These are phyloP conservation scores for Rhinolophus sinicus DNA, from an alignment of 2,113 vertebrate species.

Conservation along the genomic window DNA sequence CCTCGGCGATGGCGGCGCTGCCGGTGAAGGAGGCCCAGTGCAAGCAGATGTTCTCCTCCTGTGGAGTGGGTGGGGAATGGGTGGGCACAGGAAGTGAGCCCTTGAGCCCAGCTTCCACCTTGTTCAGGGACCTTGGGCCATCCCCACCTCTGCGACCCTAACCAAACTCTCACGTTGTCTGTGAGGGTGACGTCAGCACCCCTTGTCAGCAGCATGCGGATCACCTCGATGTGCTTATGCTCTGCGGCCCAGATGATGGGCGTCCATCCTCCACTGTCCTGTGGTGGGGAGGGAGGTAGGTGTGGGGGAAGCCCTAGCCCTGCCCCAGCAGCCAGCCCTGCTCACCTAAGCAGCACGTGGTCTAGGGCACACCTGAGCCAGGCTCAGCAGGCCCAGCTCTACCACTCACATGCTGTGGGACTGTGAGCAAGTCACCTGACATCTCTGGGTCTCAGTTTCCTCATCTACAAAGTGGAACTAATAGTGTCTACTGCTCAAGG, in stretches of 20 bases:
- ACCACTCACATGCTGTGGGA: background rate
- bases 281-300: background rate
- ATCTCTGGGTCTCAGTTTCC: background rate
- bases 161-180: constrained; percentile 87
- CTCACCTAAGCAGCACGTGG: too few species aligned
- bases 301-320: background rate
- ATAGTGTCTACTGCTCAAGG: rapidly evolving
- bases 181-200: constrained; percentile 92
- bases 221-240: constrained; percentile 93
- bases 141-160: too few species aligned
- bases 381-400: background rate
- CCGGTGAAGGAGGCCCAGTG: constrained; percentile 96
- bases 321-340: background rate
- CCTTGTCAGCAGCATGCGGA: constrained; percentile 90
- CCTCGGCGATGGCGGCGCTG: constrained; percentile 92
- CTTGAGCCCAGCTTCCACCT: background rate
- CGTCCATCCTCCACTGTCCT: constrained; percentile 96
- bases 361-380: background rate
- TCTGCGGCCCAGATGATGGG: constrained; percentile 96
- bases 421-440: background rate
- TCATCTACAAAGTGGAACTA: background rate
- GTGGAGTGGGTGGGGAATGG: background rate
- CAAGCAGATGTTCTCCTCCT: constrained; percentile 94
- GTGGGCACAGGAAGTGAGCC: background rate
- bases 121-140: too few species aligned